Conservation (phyloP, 2,888 invertebrate genomes). For the Drosophila nr. perissopoda region DNA sequence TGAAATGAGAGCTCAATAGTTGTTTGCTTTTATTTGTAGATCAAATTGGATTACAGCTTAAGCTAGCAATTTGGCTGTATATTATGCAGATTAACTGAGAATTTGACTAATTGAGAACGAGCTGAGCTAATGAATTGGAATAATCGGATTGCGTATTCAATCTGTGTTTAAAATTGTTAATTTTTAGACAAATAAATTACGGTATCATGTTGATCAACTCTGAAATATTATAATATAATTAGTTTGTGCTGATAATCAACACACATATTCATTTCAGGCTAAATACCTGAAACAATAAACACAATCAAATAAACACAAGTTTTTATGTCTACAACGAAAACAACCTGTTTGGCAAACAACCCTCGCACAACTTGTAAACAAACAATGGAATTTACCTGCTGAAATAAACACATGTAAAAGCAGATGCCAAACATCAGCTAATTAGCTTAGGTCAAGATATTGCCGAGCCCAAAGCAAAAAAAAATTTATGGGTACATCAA, state of each 20-base stretch:
- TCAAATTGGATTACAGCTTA: conserved; percentile 1
- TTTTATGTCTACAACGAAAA: not conserved
- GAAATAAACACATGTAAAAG: conserved; percentile 13
- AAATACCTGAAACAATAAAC: not conserved
- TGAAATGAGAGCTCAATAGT: not conserved
- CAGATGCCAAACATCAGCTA: conserved; percentile 13
- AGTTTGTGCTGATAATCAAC: not conserved
- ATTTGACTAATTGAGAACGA: not conserved
- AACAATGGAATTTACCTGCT: conserved; percentile 1
- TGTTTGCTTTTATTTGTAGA: not conserved
- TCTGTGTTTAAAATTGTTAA: not conserved
- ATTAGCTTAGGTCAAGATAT: conserved; percentile 21
- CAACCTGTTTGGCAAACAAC: not conserved
- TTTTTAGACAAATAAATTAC: not conserved
- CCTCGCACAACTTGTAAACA: conserved; percentile 3
- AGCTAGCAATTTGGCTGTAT: not conserved
- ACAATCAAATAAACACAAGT: not conserved
- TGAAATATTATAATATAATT: not conserved
- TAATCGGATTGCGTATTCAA: not conserved
- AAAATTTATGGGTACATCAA: conserved; percentile 17
- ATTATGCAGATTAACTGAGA: not conserved
- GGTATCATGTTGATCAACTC: not conserved
- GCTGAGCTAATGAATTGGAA: not conserved
- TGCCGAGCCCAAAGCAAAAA: no score
- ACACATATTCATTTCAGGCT: not conserved